Percentiles rank a stretch among this genome's conserved stretches.
Evolutionary conservation across 2,797 vertebrate species (phyloP).

Genomic region (Graptemys geographica): DNA sequence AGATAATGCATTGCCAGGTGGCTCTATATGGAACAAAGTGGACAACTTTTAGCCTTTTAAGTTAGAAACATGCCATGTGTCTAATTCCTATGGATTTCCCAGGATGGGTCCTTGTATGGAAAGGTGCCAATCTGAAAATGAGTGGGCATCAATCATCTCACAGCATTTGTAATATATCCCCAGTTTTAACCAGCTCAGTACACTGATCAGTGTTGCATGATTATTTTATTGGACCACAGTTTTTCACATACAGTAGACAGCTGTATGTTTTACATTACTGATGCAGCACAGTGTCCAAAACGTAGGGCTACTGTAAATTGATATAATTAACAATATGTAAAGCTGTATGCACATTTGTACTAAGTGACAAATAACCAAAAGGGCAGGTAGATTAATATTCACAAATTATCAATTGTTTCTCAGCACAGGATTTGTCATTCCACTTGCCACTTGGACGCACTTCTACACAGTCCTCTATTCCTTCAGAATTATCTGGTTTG

Average conservation of each 20-base stretch:
- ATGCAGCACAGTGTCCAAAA: neutral
- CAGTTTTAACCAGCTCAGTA: neutral
- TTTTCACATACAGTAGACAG: neutral
- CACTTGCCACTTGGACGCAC: neutral
- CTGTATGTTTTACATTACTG: neutral
- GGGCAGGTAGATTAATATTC: neutral
- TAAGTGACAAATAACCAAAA: neutral
- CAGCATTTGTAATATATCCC: neutral
- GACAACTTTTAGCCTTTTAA: neutral
- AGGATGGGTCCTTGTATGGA: neutral
- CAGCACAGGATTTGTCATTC: neutral
- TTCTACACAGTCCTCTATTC: neutral
- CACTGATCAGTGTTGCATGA: neutral
- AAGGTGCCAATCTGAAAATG: neutral
- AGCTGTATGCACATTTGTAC: neutral
- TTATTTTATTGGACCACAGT: neutral
- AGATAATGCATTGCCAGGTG: neutral
- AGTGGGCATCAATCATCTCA: neutral
- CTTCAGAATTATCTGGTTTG: neutral
- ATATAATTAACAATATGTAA: neutral
- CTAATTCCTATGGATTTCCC: neutral
- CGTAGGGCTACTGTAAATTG: neutral
- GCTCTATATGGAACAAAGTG: accelerated
- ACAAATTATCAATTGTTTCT: neutral
- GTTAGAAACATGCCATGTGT: neutral